These are phyloP conservation scores for Coptotermes formosanus DNA, from an alignment of 1,140 invertebrate genomes.

Conservation along the genomic window DNA sequence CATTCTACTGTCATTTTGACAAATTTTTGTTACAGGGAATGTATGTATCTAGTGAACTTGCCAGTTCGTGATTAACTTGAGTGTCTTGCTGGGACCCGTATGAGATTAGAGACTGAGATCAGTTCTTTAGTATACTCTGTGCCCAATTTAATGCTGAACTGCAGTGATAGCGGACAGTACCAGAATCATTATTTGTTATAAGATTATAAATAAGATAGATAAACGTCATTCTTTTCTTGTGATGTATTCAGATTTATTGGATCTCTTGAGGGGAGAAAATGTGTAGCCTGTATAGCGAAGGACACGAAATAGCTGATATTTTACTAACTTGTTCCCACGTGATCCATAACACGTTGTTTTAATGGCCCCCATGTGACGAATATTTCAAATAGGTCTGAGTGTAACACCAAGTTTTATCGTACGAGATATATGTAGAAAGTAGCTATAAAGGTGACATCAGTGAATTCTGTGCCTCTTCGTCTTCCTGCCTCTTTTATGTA, in stretches of 20 bases:
- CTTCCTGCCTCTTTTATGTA: neutral
- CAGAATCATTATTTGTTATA: too few species aligned
- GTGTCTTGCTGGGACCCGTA: too few species aligned
- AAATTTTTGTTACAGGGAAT: too few species aligned
- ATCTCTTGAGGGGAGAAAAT: neutral
- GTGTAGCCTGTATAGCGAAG: neutral
- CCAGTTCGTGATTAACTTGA: too few species aligned
- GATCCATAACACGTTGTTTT: constrained; percentile 12
- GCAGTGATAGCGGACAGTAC: too few species aligned
- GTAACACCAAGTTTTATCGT: constrained; percentile 2
- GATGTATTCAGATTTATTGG: constrained; percentile 1
- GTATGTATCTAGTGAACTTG: too few species aligned
- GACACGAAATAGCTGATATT: neutral
- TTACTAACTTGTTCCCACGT: neutral
- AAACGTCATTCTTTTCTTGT: too few species aligned
- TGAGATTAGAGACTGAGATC: too few species aligned
- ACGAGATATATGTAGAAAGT: neutral
- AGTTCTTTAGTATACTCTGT: too few species aligned
- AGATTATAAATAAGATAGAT: too few species aligned
- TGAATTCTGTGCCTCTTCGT: neutral
- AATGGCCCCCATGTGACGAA: neutral
- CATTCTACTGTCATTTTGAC: too few species aligned
- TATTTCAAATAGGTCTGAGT: constrained; percentile 13
- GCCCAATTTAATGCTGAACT: too few species aligned
- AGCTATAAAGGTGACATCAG: constrained; percentile 15